Evolutionary conservation across 1,140 invertebrate genomes (phyloP).

Genomic region (Sycophila sp.): DNA sequence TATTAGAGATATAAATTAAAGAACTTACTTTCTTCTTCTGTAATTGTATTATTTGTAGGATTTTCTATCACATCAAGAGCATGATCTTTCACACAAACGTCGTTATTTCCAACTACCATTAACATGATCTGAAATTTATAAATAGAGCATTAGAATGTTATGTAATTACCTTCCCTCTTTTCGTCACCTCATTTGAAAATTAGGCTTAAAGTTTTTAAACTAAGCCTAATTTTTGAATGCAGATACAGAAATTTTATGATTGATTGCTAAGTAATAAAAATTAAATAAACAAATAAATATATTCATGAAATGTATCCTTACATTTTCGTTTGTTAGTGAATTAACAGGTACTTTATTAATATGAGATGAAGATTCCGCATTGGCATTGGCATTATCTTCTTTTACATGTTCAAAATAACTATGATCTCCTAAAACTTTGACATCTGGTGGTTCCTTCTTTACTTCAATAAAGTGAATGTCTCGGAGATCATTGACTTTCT

Average conservation of each 20-base stretch:
- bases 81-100: slow-evolving; percentile 59
- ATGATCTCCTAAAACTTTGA: slow-evolving; percentile 57
- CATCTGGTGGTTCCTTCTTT: slow-evolving; percentile 33
- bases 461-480: slow-evolving; percentile 27
- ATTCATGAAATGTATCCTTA: slow-evolving; percentile 39
- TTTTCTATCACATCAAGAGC: slow-evolving; percentile 53
- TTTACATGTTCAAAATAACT: slow-evolving; percentile 60
- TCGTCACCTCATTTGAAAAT: slow-evolving; percentile 16
- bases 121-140: slow-evolving; percentile 61
- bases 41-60: slow-evolving; percentile 42
- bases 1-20: slow-evolving; percentile 4
- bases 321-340: slow-evolving; percentile 54
- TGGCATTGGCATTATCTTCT: slow-evolving; percentile 41
- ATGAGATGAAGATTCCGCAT: slow-evolving; percentile 39
- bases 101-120: slow-evolving; percentile 62
- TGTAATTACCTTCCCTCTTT: slow-evolving; percentile 40
- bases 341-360: slow-evolving; percentile 48
- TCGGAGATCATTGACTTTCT: slow-evolving; percentile 38
- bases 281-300: no score
- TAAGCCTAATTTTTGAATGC: slow-evolving; percentile 9
- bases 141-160: slow-evolving; percentile 47
- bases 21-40: slow-evolving; percentile 37
- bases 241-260: no score
- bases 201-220: slow-evolving; percentile 24
- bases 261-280: no score